Conservation (phyloP, 2,797 vertebrate genomes). For the Sebastes glaucus region DNA sequence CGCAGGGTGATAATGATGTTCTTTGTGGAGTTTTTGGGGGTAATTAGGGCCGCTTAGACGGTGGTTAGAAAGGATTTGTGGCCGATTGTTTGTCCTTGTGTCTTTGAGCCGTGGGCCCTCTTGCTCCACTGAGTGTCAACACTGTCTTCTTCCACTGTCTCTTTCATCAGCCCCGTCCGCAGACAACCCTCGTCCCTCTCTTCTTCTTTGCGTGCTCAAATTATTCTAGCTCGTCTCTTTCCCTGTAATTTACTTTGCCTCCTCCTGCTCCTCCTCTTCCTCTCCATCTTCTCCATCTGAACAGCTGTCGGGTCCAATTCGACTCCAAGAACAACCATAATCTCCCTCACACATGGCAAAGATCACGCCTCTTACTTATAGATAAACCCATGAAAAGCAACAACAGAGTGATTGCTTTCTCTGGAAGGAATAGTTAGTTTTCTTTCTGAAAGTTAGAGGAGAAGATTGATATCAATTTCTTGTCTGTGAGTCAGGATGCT, state of each 20-base stretch:
- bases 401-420: not conserved
- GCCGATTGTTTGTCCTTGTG: constrained; percentile 74
- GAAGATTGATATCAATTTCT: not conserved
- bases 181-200: constrained; percentile 19
- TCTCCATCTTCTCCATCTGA: constrained; percentile 41
- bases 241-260: constrained; percentile 60
- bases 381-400: constrained; percentile 40
- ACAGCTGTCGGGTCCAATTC: constrained; percentile 70
- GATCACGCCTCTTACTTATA: constrained; percentile 60
- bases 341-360: constrained; percentile 70
- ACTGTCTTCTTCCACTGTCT: constrained; percentile 37
- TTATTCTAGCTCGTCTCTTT: constrained; percentile 44
- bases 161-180: constrained; percentile 32
- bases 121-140: constrained; percentile 58
- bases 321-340: constrained; percentile 51
- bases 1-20: constrained; percentile 66
- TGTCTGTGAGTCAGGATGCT: not conserved
- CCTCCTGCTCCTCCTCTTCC: constrained; percentile 30
- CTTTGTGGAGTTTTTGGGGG: constrained; percentile 69
- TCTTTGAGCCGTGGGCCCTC: constrained; percentile 65
- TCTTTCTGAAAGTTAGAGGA: not conserved
- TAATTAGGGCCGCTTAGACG: constrained; percentile 71
- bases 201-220: constrained; percentile 29
- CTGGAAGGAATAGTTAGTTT: not conserved
- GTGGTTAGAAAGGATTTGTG: constrained; percentile 71